phyloP scores from a whole-genome alignment of 2,888 invertebrate genomes.

The Escarpia spicata region DNA sequence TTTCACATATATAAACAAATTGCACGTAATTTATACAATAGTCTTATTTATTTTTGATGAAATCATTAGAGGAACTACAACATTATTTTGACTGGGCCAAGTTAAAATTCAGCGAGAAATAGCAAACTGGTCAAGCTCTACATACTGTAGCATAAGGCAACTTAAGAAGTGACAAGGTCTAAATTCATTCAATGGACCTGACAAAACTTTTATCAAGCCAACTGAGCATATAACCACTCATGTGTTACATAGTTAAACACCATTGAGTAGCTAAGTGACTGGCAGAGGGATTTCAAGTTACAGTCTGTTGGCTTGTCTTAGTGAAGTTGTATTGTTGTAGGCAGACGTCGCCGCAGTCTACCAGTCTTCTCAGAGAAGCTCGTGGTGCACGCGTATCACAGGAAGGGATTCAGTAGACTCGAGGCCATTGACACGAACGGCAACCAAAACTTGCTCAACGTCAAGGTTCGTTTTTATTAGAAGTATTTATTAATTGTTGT shows the following conservation, averaged over 20 bases:
- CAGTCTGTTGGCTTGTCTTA: too few species aligned
- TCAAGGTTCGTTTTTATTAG: background rate
- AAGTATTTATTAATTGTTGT: background rate
- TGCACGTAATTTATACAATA: background rate
- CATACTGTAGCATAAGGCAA: too few species aligned
- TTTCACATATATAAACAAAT: background rate
- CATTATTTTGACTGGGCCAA: too few species aligned
- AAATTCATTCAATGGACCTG: too few species aligned
- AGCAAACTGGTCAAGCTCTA: too few species aligned
- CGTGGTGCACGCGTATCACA: background rate
- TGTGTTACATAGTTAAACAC: too few species aligned
- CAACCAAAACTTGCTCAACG: background rate
- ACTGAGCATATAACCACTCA: too few species aligned
- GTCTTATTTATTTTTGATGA: background rate
- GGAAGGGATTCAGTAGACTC: background rate
- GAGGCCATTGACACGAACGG: background rate
- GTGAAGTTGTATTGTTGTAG: background rate
- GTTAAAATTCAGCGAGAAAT: too few species aligned
- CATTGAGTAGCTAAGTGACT: too few species aligned
- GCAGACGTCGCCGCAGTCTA: background rate
- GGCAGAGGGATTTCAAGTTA: too few species aligned
- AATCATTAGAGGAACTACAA: background rate
- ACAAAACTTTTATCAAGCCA: too few species aligned
- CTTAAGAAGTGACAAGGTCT: too few species aligned
- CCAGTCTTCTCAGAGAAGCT: background rate